Evolutionary conservation across 2,797 vertebrate species (phyloP).

Genomic region (Cossypha dichroa): DNA sequence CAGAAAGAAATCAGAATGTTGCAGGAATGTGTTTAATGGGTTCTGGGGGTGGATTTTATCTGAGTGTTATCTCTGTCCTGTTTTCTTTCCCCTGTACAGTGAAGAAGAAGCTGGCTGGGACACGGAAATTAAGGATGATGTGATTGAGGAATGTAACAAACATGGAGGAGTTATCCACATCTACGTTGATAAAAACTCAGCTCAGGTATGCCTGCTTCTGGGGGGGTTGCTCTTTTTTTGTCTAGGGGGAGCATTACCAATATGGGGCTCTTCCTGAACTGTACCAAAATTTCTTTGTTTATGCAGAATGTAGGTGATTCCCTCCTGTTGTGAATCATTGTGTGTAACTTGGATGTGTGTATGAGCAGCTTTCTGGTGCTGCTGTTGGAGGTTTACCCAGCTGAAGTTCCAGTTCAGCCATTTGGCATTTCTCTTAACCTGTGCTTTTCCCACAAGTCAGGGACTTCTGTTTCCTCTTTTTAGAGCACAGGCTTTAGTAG

Average conservation of each 20-base stretch:
- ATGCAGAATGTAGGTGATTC: not conserved
- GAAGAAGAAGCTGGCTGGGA: constrained; percentile 93
- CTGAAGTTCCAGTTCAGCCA: not conserved
- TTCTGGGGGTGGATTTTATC: not conserved
- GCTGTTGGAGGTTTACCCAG: not conserved
- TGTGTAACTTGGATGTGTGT: not conserved
- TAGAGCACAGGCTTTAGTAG: not conserved
- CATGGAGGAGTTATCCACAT: constrained; percentile 96
- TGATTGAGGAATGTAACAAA: constrained; percentile 98
- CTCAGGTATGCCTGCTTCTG: constrained; percentile 81
- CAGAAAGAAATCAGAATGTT: not conserved
- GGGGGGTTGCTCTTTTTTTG: not conserved
- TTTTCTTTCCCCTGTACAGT: constrained; percentile 71
- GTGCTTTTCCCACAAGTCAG: not conserved
- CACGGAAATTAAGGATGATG: constrained; percentile 93
- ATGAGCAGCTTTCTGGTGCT: not conserved
- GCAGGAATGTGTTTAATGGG: not conserved
- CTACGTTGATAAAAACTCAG: constrained; percentile 95
- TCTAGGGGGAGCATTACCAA: not conserved
- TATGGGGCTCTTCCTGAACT: not conserved
- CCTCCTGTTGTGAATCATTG: not conserved
- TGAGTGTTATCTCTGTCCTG: not conserved
- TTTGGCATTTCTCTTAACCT: not conserved
- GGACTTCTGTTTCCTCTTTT: not conserved
- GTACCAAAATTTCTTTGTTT: not conserved